Evolutionary conservation across 92 coral and sea anemone species (phyloP), one percentile per base, ranked within the genome.

Genomic region (Bergia sp.): DNA sequence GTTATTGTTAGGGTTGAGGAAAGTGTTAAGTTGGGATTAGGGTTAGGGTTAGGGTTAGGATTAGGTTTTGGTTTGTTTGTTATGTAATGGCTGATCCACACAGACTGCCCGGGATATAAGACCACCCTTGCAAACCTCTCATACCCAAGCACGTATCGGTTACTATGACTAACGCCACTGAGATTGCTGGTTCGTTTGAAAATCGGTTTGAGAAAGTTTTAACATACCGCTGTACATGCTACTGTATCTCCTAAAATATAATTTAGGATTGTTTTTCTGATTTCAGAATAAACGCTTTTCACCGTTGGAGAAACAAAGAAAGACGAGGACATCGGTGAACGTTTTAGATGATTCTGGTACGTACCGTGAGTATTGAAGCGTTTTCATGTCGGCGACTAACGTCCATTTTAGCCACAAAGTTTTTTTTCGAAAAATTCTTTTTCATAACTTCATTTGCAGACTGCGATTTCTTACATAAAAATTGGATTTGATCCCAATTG

Each of bases 211-310:
- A 61, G 29, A 61, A 61, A 61, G 69, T 61, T 61, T 61, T 61
- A 61, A 20, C 1, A 13, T 18, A 4, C 69, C 4, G 0, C 16
- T 11, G 58, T 10, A 11, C 18, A 1, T 53, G 58, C 58, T 53
- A 6, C 1, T 10, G 58, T 8, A 8, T 47, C 42, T 29, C 10
- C 12, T 9, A 29, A 53, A 23, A 12, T 50, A 9, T 40, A 15
- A 29, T 38, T 3, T 82, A 3, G 44, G 15, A 36, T 83, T 47
- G 2, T 15, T 72, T 13, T 73, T 71, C 40, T 23, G 29, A 41
- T 50, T 69, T 29, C 7, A 83, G 87, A 84, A 84, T 84, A 79
- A 84, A 11, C 87, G 87, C 57, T 84, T 84, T 71, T 84, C 87
- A n/a, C 87, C 87, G 44, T 72, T 72, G 67, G 87, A 72, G 11